phyloP scores from a whole-genome alignment of 2,888 invertebrate genomes.

The Osmoderma eremita region DNA sequence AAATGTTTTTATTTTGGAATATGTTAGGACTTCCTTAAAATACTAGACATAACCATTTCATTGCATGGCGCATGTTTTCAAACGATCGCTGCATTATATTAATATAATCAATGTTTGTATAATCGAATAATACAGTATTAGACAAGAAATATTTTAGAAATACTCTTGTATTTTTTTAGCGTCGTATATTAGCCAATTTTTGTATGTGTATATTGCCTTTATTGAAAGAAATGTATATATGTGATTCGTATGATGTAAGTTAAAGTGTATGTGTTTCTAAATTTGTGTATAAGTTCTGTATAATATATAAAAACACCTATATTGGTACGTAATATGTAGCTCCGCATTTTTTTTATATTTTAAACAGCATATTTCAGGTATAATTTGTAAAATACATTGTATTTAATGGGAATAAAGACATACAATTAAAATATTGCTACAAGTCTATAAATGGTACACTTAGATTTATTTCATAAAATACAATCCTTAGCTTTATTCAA shows the following conservation, averaged over 20 bases:
- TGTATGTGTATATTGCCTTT: conserved; percentile 38
- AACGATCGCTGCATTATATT: conserved; percentile 30
- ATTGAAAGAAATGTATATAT: conserved; percentile 37
- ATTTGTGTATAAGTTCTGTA: conserved; percentile 40
- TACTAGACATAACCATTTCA: not conserved
- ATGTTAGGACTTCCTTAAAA: too few species aligned
- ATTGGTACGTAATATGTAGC: conserved; percentile 36
- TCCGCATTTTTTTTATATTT: conserved; percentile 39
- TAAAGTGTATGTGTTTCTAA: conserved; percentile 34
- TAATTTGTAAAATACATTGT: conserved; percentile 46
- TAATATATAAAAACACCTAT: conserved; percentile 39
- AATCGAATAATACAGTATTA: conserved; percentile 45
- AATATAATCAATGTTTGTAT: conserved; percentile 36
- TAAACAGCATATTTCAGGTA: conserved; percentile 43
- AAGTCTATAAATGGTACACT: not conserved
- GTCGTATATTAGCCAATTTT: conserved; percentile 42
- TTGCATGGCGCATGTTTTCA: conserved; percentile 19
- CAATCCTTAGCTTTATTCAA: not conserved
- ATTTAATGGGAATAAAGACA: conserved; percentile 46
- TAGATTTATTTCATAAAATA: conserved; percentile 3
- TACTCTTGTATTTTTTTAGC: conserved; percentile 48
- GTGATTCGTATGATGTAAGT: conserved; percentile 33
- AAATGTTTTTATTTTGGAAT: too few species aligned
- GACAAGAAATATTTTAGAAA: conserved; percentile 41
- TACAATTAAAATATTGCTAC: conserved; percentile 4